Base-by-base conservation (phyloP, 1,140 invertebrate genomes). In the Cepaea nemoralis region DNA sequence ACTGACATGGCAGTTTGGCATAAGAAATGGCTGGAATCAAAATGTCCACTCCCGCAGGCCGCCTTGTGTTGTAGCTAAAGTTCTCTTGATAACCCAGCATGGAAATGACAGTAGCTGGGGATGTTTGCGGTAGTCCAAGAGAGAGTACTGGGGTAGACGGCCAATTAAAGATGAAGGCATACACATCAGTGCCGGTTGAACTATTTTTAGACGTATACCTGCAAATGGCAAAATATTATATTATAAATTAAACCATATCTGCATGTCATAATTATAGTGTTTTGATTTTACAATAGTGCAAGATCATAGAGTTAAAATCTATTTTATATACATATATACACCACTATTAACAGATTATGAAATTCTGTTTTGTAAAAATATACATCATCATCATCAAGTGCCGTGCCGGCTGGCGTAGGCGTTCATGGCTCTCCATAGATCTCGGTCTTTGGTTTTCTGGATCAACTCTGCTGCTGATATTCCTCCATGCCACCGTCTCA, bases 171-270 rank as follows among this genome's bases (percentile, higher is more conserved):
- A 85, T 73, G 37, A 89, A 84, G 16, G 84, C 86, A 78, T 86
- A 86, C 0, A 85, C 84, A 37, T 67, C 66, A 27, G 22, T 82
- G 16, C 82, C 81, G 31, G 31, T 55, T 19, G 39, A n/a, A 24
- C 63, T 79, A 40, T 77, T 83, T 77, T 89, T 87, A 50, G 82
- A 83, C 0, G 88, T 89, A 55, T 88, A 89, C 88, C 88, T 89
- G 77, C 10, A 84, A 39, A 75, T 67, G 35, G 73, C 80, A 77
- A 33, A 42, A 22, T 63, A 67, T 10, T 10, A 22, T 3, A 55
- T 3, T 55, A 22, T 22, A 55, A 55, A 22, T 14, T 10, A 6
- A 10, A 10, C 6, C 16, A 16, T 10, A 10, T 6, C 6, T 45
- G 16, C 6, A 45, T 45, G 16, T 45, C 16, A n/a, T n/a, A n/a